A percentile compares a stretch with the other conserved stretches of the same genome.
Conservation (phyloP, 2,888 invertebrate species). For the Girardia tigrina region DNA sequence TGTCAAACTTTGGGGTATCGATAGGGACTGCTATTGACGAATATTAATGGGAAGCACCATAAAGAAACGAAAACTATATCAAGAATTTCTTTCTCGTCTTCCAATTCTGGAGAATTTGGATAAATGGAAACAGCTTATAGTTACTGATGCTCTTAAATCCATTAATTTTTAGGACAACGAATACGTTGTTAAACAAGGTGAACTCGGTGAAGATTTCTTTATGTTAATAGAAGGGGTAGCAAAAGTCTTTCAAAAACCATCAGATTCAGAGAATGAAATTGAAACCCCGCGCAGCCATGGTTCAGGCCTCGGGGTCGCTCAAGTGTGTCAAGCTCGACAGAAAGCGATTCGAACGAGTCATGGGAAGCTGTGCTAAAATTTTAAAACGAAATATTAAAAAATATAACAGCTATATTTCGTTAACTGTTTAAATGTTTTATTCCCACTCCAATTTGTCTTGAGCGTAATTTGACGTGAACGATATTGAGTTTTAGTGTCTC, state of each 20-base stretch:
- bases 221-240: not conserved
- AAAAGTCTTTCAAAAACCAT: conserved; percentile 14
- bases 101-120: not conserved
- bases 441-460: not conserved
- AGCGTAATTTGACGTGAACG: not conserved
- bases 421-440: not conserved
- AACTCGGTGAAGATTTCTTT: not conserved
- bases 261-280: conserved; percentile 6
- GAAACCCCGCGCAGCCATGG: not conserved
- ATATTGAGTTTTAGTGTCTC: not conserved
- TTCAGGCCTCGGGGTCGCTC: not conserved
- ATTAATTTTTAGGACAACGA: not conserved
- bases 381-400: not conserved
- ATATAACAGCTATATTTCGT: not conserved
- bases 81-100: too few relatives aligned
- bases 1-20: too few relatives aligned
- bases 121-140: not conserved
- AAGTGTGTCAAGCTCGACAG: not conserved
- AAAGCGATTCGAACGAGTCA: not conserved
- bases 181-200: not conserved
- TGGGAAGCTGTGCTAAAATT: conserved; percentile 10
- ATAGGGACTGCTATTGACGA: too few relatives aligned
- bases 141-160: not conserved
- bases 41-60: too few relatives aligned
- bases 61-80: too few relatives aligned